Evolutionary conservation across 2,888 invertebrate genomes (phyloP), one percentile per base, ranked within the genome.

Genomic region (Atrina japonica): DNA sequence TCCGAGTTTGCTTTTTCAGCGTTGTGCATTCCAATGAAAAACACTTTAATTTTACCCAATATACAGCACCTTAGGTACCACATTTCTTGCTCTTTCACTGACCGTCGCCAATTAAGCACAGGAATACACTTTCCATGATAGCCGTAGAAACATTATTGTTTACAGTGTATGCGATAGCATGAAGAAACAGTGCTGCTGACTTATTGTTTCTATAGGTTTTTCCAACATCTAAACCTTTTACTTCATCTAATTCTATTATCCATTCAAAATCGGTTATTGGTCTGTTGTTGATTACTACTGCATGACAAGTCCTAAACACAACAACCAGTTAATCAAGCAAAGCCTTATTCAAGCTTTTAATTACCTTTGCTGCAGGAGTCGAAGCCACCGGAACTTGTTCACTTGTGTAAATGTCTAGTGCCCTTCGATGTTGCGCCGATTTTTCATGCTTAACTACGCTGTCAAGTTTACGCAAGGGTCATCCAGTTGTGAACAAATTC

Each of bases 11-110:
- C 73, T 30, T 52, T 70, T 55, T 70, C 74, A 50, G 64, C 16
- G 16, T 40, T 41, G 49, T 64, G 29, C 3, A 75, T 66, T 3
- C 68, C 75, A 6, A 52, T 35, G 43, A 68, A 53, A 41, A 58
- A n/a, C 7, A 60, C 45, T 21, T 25, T 27, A 41, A 72, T 72
- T 30, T 59, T 25, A 18, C 75, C 72, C 11, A 41, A 23, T 9
- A 3, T 18, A 64, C 64, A 70, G 14, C 55, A 35, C 11, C 70
- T 23, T 0, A 35, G 35, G 50, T 58, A 76, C 75, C 66, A 72
- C 67, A 76, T 73, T 49, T 74, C 74, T 29, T 74, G 74, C 49
- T 74, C 74, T 11, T 60, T 49, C 14, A 73, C 47, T 25, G 70
- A 70, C 74, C 74, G 59, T 74, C 74, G 18, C 70, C 66, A 5